Conservation (phyloP, 1,140 invertebrate genomes). For the Mylabris phalerata region DNA sequence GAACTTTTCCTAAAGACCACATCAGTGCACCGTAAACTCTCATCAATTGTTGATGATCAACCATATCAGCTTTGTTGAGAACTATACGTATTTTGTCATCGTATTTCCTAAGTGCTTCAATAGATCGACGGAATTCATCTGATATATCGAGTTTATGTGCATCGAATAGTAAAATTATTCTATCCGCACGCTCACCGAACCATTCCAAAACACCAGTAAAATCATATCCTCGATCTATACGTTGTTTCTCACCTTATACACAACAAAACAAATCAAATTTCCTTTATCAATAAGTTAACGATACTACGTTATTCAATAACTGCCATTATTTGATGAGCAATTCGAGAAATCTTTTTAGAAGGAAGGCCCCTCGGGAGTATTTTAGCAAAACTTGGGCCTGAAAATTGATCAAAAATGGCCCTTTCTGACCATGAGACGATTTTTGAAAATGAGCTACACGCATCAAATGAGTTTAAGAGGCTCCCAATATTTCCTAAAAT, state of each 20-base stretch:
- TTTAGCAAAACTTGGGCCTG: too few relatives aligned
- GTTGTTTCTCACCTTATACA: slow-evolving; percentile 57
- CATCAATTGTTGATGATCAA: slow-evolving; percentile 69
- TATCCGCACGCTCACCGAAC: slow-evolving; percentile 68
- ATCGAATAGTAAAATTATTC: slow-evolving; percentile 68
- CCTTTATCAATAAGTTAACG: too few relatives aligned
- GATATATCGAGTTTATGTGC: slow-evolving; percentile 73
- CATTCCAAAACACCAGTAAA: slow-evolving; percentile 67
- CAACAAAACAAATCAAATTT: too few relatives aligned
- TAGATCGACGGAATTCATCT: slow-evolving; percentile 60
- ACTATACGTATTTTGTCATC: slow-evolving; percentile 69
- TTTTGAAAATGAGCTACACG: too few relatives aligned
- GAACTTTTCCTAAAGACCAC: slow-evolving; percentile 71
- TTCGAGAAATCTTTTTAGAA: neutral
- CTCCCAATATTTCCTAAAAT: too few relatives aligned
- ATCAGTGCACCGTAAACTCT: slow-evolving; percentile 70
- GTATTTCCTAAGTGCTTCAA: slow-evolving; percentile 59
- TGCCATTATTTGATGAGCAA: too few relatives aligned
- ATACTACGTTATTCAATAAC: too few relatives aligned
- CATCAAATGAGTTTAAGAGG: too few relatives aligned
- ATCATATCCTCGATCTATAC: slow-evolving; percentile 72
- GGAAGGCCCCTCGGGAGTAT: too few relatives aligned
- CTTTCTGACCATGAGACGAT: too few relatives aligned
- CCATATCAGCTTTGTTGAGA: slow-evolving; percentile 69
- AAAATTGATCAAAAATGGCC: too few relatives aligned